phyloP scores from a whole-genome alignment of 2,797 vertebrate genomes.

The Babyrousa celebensis region DNA sequence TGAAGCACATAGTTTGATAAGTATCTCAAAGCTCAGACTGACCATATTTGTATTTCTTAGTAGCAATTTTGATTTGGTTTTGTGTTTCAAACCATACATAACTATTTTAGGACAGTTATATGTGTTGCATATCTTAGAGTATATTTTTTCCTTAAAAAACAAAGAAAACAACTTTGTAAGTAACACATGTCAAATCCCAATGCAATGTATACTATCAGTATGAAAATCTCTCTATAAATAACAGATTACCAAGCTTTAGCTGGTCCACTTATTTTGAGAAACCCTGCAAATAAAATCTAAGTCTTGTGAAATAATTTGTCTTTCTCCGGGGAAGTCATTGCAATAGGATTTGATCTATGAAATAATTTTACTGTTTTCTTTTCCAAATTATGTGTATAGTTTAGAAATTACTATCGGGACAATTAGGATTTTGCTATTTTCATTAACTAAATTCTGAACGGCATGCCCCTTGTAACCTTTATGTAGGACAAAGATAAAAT shows the following conservation, averaged over 20 bases:
- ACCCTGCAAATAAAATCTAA: constrained; percentile 71
- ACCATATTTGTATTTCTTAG: background rate
- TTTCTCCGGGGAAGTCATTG: constrained; percentile 48
- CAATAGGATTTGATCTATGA: constrained; percentile 48
- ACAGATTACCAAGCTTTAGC: constrained; percentile 68
- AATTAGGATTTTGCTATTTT: constrained; percentile 53
- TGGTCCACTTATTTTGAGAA: constrained; percentile 69
- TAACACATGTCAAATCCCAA: constrained; percentile 60
- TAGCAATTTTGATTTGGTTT: constrained; percentile 27
- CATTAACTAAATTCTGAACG: constrained; percentile 56
- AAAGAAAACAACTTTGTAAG: constrained; percentile 36
- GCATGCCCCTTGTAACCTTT: background rate
- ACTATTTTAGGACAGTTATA: background rate
- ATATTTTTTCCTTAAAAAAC: constrained; percentile 24
- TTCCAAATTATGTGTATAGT: constrained; percentile 9
- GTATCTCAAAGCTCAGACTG: background rate
- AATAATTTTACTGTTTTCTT: constrained; percentile 61
- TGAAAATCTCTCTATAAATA: constrained; percentile 78
- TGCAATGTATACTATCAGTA: constrained; percentile 21
- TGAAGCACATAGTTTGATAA: constrained; percentile 40
- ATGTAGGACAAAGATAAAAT: constrained; percentile 59
- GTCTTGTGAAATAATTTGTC: constrained; percentile 59
- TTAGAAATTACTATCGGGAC: background rate
- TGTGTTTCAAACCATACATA: background rate
- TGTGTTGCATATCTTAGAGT: constrained; percentile 1